Evolutionary conservation across 1,140 invertebrate genomes (phyloP), one percentile per base, ranked within the genome.

Genomic region (Cheumatopsyche charites): DNA sequence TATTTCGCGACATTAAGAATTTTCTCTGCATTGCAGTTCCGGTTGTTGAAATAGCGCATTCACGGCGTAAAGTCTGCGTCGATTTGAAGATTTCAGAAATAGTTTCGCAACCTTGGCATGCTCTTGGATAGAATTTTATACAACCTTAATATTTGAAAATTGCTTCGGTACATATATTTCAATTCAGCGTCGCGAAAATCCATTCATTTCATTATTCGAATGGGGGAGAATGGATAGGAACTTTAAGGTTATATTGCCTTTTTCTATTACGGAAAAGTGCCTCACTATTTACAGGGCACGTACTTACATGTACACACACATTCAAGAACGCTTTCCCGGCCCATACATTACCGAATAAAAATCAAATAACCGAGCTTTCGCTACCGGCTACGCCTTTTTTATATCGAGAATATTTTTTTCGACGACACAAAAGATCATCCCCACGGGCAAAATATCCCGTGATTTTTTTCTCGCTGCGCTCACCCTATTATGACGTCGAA

Each of bases 301-400:
- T 47, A n/a, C 13, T 15, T 47, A 47, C 55, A n/a, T n/a, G 21
- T 23, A 58, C 49, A 55, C 19, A 15, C 55, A 58, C 55, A n/a
- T n/a, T n/a, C n/a, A n/a, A n/a, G 21, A 21, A 43, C 26, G 29
- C 36, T 1, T 6, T 26, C 52, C 15, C 41, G 62, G 41, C 12
- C 26, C 26, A 41, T 63, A 42, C 62, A 63, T 63, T 63, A 68
- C 66, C 49, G 66, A 55, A 68, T 68, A 68, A 68, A 71, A 71
- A 71, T 62, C 68, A 70, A 70, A 62, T 62, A 70, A 47, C 69
- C 21, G 12, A 13, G 41, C 61, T 26, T 62, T 65, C 58, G 69
- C 42, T 45, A 36, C 13, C 45, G 29, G 69, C 42, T 45, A 36
- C 13, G 11, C 42, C 13, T 66, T 68, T 68, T 67, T 67, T 45